phyloP scores from a whole-genome alignment of 2,797 vertebrate genomes.

The Corythornis leucogaster region DNA sequence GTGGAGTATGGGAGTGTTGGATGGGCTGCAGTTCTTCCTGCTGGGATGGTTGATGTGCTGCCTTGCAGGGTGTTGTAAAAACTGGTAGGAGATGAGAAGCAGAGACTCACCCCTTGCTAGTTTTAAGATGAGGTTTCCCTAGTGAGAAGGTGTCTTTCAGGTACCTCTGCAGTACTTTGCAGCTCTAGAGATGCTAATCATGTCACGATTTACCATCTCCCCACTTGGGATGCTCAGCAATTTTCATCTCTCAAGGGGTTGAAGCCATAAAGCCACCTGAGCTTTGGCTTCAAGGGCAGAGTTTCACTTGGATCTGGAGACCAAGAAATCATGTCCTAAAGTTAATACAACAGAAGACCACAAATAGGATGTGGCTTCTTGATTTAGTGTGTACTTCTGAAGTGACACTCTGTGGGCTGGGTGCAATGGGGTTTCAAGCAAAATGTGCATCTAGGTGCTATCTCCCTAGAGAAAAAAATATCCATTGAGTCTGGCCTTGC shows the following conservation, averaged over 20 bases:
- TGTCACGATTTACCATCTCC: neutral
- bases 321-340: neutral
- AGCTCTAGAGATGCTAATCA: neutral
- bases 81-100: neutral
- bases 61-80: neutral
- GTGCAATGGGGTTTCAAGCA: neutral
- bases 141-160: neutral
- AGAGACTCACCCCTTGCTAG: neutral
- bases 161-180: neutral
- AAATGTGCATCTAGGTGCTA: neutral
- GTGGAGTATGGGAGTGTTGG: neutral
- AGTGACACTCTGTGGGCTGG: neutral
- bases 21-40: neutral
- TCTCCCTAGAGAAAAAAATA: neutral
- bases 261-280: neutral
- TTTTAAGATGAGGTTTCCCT: neutral
- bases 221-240: neutral
- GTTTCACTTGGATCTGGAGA: neutral
- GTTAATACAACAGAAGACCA: neutral
- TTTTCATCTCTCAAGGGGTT: neutral
- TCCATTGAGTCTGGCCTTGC: neutral
- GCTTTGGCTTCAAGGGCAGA: neutral
- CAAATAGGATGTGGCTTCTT: neutral
- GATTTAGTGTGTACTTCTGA: neutral
- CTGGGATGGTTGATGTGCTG: neutral